These are phyloP conservation scores for Psilanteris sp. DNA, from an alignment of 1,140 invertebrate genomes.

Conservation along the genomic window DNA sequence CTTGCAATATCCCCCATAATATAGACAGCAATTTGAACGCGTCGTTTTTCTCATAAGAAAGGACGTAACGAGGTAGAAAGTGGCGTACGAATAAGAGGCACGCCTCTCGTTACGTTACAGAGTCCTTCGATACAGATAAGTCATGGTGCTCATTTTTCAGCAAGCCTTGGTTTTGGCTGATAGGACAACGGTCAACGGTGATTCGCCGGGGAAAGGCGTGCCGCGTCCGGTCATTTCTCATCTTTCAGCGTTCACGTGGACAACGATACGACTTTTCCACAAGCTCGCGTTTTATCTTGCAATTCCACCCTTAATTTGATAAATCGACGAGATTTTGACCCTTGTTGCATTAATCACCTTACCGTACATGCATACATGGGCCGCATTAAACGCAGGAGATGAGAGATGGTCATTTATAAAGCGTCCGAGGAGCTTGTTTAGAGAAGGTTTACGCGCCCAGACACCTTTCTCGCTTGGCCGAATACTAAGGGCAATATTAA, in stretches of 20 bases:
- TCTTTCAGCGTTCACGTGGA: constrained; percentile 51
- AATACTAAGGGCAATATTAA: constrained; percentile 74
- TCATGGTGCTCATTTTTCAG: constrained; percentile 73
- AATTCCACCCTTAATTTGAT: constrained; percentile 80
- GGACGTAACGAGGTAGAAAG: constrained; percentile 31
- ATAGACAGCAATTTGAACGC: constrained; percentile 49
- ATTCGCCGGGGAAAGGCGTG: constrained; percentile 60
- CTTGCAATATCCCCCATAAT: constrained; percentile 12
- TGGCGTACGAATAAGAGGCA: constrained; percentile 44
- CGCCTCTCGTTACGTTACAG: constrained; percentile 58
- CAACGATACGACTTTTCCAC: constrained; percentile 74
- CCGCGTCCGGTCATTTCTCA: constrained; percentile 68
- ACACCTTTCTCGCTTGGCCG: constrained; percentile 71
- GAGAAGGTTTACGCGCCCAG: constrained; percentile 77
- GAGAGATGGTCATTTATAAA: constrained; percentile 77
- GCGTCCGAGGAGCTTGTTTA: constrained; percentile 75
- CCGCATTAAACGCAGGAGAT: constrained; percentile 72
- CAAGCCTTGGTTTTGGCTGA: constrained; percentile 40
- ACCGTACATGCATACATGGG: constrained; percentile 78
- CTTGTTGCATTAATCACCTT: constrained; percentile 77
- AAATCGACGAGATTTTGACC: constrained; percentile 79
- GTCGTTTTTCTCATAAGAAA: constrained; percentile 57
- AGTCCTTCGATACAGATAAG: constrained; percentile 73
- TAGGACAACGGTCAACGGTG: constrained; percentile 67
- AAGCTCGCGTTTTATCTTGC: constrained; percentile 76